Evolutionary conservation across 64 coral and sea anemone species (phyloP), one percentile per base, ranked within the genome.

Genomic region (Trachythela sp.): DNA sequence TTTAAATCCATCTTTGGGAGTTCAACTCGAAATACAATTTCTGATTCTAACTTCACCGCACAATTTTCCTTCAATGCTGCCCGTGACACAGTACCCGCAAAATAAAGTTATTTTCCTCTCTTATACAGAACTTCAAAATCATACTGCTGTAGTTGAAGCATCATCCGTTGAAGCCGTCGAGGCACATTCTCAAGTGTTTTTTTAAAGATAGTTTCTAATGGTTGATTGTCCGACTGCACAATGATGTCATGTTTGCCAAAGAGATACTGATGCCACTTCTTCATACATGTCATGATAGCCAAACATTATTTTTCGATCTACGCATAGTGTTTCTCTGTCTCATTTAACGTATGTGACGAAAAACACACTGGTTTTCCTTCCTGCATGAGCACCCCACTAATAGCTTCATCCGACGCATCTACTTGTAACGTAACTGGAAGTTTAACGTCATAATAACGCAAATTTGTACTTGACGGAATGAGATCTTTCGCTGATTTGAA

Each of bases 161-260:
- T 76, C 59, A 75, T 88, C 48, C 59, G 60, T 36, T 88, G 87
- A 59, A 88, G 76, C 76, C 87, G 48, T 24, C 87, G 20, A 48
- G 87, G 87, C 68, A 54, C 87, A 40, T 88, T 88, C 51, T 54
- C 42, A 42, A 88, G 48, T 40, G 64, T 33, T 70, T 88, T 88
- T 88, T 71, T 76, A 70, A 88, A 88, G 39, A 88, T 88, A 13
- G 87, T 48, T 43, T 88, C 87, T 27, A 88, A 54, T 88, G 87
- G 60, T 54, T 88, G 87, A 75, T 88, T 50, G 24, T 88, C 39
- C 29, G 87, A 40, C 34, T 88, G 43, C 5, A 85, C 84, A 33
- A 51, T 22, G 54, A 86, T 86, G 42, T 86, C 30, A 30, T 51
- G 39, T 40, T 86, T 85, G 10, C 42, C 84, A 31, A 43, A 86